Conservation (phyloP, 2,888 invertebrate species). For the Dynastes grantii region DNA sequence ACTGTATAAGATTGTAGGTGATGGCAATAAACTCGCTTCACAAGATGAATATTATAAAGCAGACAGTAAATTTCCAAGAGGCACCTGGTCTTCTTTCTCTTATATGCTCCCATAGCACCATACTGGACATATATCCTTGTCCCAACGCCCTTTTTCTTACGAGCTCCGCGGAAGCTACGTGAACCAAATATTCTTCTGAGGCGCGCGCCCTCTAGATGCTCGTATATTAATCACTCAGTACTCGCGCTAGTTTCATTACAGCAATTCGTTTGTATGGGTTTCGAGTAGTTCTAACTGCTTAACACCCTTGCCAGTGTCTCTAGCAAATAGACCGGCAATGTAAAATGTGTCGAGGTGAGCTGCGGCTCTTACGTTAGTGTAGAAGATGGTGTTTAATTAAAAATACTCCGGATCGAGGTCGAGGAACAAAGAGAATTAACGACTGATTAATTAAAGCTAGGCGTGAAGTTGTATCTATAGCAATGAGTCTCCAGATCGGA, state of each 20-base stretch:
- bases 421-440: background rate
- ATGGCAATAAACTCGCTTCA: no score
- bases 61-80: no score
- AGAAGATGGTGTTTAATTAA: background rate
- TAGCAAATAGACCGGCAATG: background rate
- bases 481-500: no score
- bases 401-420: background rate
- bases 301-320: no score
- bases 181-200: constrained; percentile 44
- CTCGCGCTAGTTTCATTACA: constrained; percentile 29
- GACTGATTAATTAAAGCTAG: background rate
- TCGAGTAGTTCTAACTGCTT: background rate
- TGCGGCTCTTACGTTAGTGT: background rate
- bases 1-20: no score
- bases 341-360: background rate
- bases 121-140: background rate
- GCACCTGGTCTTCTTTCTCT: no score
- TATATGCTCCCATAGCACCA: no score
- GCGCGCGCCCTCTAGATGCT: background rate
- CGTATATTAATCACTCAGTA: constrained; percentile 42
- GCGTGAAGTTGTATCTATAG: no score
- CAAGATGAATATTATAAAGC: no score
- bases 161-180: constrained; percentile 16
- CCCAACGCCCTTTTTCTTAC: no score
- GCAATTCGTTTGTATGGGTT: constrained; percentile 9